Percentiles rank a stretch among this genome's conserved stretches.
Evolutionary conservation across 2,113 vertebrate genomes (phyloP).

Genomic region (Callocephalon fimbriatum): DNA sequence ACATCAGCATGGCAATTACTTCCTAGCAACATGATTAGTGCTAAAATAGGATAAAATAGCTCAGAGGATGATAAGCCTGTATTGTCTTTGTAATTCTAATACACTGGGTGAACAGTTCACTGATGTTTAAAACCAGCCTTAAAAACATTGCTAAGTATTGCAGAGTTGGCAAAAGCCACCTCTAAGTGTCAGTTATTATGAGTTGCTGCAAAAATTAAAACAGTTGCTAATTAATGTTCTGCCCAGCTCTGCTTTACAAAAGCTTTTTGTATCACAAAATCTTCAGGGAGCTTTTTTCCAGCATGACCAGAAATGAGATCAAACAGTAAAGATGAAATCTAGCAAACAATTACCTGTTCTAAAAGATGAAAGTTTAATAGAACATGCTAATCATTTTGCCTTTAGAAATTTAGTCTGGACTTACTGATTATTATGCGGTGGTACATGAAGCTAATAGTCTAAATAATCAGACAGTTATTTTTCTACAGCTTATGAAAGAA

Average conservation of each 20-base stretch:
- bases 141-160: background rate
- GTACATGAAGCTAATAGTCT: slow-evolving; percentile 1
- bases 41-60: background rate
- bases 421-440: slow-evolving; percentile 3
- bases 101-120: background rate
- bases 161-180: background rate
- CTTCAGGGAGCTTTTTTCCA: background rate
- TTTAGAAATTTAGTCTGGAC: background rate
- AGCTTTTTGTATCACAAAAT: background rate
- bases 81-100: background rate
- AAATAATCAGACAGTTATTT: slow-evolving; percentile 13
- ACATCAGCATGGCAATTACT: background rate
- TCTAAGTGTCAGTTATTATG: background rate
- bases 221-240: background rate
- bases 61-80: background rate
- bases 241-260: background rate
- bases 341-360: background rate
- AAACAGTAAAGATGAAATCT: background rate
- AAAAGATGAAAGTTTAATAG: background rate
- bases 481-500: background rate
- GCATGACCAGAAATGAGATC: background rate
- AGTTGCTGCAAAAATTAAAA: background rate
- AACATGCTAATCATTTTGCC: background rate
- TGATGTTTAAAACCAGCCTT: background rate
- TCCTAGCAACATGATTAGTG: background rate